phyloP scores from a whole-genome alignment of 1,140 invertebrate genomes.

The Hyles euphorbiae region DNA sequence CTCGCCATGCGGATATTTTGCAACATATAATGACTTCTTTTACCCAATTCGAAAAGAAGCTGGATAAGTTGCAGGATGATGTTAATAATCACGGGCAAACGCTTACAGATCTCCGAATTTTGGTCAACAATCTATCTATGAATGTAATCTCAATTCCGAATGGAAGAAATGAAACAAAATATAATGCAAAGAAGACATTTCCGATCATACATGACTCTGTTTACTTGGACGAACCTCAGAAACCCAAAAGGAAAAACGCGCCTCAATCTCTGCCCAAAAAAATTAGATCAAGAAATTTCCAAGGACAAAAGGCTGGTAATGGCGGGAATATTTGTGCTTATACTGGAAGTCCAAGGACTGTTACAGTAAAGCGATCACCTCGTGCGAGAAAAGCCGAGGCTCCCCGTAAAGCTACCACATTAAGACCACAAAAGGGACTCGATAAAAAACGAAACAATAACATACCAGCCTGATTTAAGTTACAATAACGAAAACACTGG shows the following conservation, averaged over 20 bases:
- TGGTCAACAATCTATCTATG: conserved; percentile 41
- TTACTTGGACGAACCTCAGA: conserved; percentile 11
- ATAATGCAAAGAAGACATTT: conserved; percentile 22
- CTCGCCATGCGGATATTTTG: conserved; percentile 30
- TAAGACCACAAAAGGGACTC: conserved; percentile 28
- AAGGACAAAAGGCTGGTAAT: conserved; percentile 1
- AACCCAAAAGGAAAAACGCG: conserved; percentile 24
- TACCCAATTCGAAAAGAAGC: conserved; percentile 52
- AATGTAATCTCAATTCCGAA: conserved; percentile 20
- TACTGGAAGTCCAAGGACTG: neutral
- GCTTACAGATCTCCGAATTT: conserved; percentile 36
- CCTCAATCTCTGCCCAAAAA: conserved; percentile 20
- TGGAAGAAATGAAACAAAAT: conserved; percentile 11
- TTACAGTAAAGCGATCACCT: conserved; percentile 5
- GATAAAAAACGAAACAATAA: conserved; percentile 25
- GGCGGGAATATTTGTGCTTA: neutral
- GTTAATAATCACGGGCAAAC: conserved; percentile 46
- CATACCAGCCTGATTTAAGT: too few relatives aligned
- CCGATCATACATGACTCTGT: conserved; percentile 31
- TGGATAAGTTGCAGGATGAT: conserved; percentile 57
- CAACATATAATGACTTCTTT: conserved; percentile 42
- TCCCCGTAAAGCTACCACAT: conserved; percentile 28
- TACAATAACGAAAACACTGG: too few relatives aligned
- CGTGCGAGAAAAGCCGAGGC: conserved; percentile 31
- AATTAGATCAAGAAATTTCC: conserved; percentile 19